phyloP scores from a whole-genome alignment of 1,140 invertebrate species.

The Pseudoatta argentina region DNA sequence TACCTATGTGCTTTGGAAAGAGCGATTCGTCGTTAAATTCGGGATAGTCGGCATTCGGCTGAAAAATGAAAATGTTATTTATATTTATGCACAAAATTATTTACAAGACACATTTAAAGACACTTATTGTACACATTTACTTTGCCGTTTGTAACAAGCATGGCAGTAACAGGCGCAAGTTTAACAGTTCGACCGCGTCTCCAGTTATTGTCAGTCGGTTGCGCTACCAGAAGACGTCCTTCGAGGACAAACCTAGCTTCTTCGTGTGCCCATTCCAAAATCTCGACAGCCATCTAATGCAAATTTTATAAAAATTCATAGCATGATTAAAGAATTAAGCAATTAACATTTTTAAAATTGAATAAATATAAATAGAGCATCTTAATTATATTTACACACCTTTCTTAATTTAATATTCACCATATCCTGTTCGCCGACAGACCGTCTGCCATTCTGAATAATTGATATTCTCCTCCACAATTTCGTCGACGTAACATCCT shows the following conservation, averaged over 20 bases:
- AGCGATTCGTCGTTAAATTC: slow-evolving; percentile 84
- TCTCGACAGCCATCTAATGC: slow-evolving; percentile 94
- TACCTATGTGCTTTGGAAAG: slow-evolving; percentile 90
- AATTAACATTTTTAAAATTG: slow-evolving; percentile 7
- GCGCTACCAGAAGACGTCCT: slow-evolving; percentile 94
- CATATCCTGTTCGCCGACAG: slow-evolving; percentile 93
- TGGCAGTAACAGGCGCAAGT: slow-evolving; percentile 94
- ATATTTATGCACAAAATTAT: slow-evolving; percentile 37
- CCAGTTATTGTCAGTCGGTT: slow-evolving; percentile 96
- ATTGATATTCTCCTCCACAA: slow-evolving; percentile 96
- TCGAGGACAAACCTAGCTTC: slow-evolving; percentile 95
- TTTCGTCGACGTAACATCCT: slow-evolving; percentile 94
- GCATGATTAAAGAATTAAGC: background rate
- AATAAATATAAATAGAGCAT: slow-evolving; percentile 16
- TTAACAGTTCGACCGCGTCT: slow-evolving; percentile 94
- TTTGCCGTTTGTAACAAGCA: slow-evolving; percentile 95
- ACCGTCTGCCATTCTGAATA: slow-evolving; percentile 90
- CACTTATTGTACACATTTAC: slow-evolving; percentile 83
- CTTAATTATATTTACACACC: slow-evolving; percentile 79
- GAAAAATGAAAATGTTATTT: slow-evolving; percentile 58
- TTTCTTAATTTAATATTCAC: slow-evolving; percentile 95
- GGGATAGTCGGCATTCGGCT: slow-evolving; percentile 86
- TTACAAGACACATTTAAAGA: background rate
- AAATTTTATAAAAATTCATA: slow-evolving; percentile 4
- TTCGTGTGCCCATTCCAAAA: slow-evolving; percentile 97